phyloP scores from a whole-genome alignment of 2,888 invertebrate species.

The Trissolcus brochymenae region DNA sequence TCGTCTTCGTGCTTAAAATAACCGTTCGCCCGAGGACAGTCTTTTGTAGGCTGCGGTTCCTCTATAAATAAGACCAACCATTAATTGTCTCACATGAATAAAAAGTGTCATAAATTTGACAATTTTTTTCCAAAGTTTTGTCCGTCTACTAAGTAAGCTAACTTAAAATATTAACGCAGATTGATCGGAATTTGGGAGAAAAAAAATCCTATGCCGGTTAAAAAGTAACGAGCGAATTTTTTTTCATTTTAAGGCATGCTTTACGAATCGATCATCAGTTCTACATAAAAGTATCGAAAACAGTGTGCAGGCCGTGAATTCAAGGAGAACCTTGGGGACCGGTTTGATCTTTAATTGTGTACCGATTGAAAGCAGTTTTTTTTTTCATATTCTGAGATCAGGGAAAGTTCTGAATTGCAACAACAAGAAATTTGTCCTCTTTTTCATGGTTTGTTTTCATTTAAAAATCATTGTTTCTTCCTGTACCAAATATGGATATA shows the following conservation, averaged over 20 bases:
- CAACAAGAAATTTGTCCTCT: not conserved
- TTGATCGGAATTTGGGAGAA: not conserved
- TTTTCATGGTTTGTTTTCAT: too few species aligned
- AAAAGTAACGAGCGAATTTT: not conserved
- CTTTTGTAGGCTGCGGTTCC: constrained; percentile 84
- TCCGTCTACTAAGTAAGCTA: too few species aligned
- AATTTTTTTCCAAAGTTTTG: too few species aligned
- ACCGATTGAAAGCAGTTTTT: constrained; percentile 54
- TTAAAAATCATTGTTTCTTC: too few species aligned
- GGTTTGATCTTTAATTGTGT: constrained; percentile 56
- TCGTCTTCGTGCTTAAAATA: constrained; percentile 87
- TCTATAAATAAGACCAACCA: constrained; percentile 77
- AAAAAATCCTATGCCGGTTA: not conserved
- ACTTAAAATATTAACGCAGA: too few species aligned
- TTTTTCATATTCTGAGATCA: constrained; percentile 42
- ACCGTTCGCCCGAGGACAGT: constrained; percentile 87
- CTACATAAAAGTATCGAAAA: constrained; percentile 24
- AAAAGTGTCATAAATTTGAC: too few species aligned
- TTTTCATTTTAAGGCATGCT: constrained; percentile 1
- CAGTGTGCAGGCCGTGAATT: constrained; percentile 38
- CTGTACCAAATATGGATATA: constrained; percentile 4
- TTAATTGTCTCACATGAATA: too few species aligned
- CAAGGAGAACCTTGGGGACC: constrained; percentile 59
- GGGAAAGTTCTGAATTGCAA: constrained; percentile 38
- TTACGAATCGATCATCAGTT: constrained; percentile 24